Base-by-base conservation (phyloP, 2,888 invertebrate species). In the Empis stercorea region DNA sequence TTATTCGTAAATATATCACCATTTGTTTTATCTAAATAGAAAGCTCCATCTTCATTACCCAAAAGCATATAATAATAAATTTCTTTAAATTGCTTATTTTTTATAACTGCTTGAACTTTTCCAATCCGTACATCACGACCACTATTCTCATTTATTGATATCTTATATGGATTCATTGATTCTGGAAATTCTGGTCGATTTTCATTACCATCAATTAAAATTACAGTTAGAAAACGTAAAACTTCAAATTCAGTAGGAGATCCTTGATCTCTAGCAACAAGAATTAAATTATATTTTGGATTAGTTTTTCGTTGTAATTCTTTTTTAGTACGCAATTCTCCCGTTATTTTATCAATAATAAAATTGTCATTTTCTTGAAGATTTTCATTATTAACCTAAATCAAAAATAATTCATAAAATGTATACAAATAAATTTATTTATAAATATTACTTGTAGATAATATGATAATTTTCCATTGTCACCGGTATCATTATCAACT, bases 241-340 rank as follows among this genome's bases (percentile, higher is more conserved):
- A 81, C 82, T 66, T 91, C 88, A 58, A 84, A 87, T 57, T 81
- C 79, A 1, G 81, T 80, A 0, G 89, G 89, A 17, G 76, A 79
- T 1, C 91, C 91, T 56, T 87, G 83, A 70, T 91, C 91, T 40
- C 80, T 76, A 0, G 89, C 91, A 6, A 83, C 87, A 55, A 91
- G 72, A 14, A 85, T 80, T 45, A 91, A 68, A 80, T 87, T 66
- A 50, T 63, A 70, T 49, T 67, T 66, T n/a, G 20, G 3, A 10
- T 40, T 20, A 27, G 13, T 20, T 27, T 92, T 91, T 30, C 88
- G 74, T 61, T 93, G 89, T 44, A 91, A 71, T 57, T 82, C 80
- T 42, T 80, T 80, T 63, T 84, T 84, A 0, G 87, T 84, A 54
- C 82, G 75, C 14, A 94, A 68, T 57, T 92, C 88, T 0, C 94